A percentile compares a stretch with the other conserved stretches of the same genome.
These are phyloP conservation scores for Papilio machaon DNA, from an alignment of 1,140 invertebrate genomes.

Conservation along the genomic window DNA sequence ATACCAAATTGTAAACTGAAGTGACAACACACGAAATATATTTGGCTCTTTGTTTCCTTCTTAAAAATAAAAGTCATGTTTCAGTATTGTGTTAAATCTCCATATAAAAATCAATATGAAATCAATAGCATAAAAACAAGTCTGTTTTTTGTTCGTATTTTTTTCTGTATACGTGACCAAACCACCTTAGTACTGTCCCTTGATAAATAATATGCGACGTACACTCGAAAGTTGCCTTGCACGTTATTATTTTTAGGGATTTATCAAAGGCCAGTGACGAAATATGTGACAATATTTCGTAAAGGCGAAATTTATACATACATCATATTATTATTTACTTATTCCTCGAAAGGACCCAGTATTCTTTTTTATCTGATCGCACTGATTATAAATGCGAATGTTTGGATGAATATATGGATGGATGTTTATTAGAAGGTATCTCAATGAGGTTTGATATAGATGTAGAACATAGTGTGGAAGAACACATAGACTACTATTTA, in stretches of 20 bases:
- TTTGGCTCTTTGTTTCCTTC: background rate
- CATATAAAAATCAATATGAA: background rate
- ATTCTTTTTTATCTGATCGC: too few species aligned
- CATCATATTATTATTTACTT: background rate
- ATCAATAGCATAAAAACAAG: background rate
- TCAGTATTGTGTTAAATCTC: background rate
- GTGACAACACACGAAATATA: background rate
- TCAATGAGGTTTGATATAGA: too few species aligned
- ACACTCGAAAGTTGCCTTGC: conserved; percentile 2
- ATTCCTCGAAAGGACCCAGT: background rate
- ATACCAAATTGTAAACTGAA: background rate
- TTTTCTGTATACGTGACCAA: conserved; percentile 6
- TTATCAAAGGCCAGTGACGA: background rate
- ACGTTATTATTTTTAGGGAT: conserved; percentile 13
- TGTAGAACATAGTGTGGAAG: too few species aligned
- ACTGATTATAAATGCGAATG: too few species aligned
- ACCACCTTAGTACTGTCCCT: conserved; percentile 6
- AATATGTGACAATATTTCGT: background rate
- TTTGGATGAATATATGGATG: too few species aligned
- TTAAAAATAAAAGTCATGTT: background rate
- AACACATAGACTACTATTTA: too few species aligned
- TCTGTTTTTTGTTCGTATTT: background rate
- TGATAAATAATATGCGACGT: background rate
- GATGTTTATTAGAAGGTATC: too few species aligned
- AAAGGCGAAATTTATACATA: background rate